phyloP scores from a whole-genome alignment of 2,113 vertebrate genomes.

The Lagenorhynchus albirostris region DNA sequence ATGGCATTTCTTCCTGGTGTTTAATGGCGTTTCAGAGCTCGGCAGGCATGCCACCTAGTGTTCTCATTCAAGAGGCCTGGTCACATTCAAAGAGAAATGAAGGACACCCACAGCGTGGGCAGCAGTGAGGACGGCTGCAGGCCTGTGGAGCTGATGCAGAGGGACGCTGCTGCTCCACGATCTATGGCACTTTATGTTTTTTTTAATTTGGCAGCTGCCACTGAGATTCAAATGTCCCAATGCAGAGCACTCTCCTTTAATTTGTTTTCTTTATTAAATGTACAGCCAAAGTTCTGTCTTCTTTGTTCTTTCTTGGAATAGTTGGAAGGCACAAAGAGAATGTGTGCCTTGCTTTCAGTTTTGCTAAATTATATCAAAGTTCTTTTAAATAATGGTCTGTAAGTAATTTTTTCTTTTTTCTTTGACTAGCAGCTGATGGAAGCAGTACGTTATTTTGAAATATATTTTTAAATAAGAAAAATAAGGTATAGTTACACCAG shows the following conservation, averaged over 20 bases:
- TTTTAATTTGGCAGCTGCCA: constrained; percentile 48
- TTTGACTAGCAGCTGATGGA: background rate
- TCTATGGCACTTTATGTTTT: background rate
- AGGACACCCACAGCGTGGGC: rapidly evolving
- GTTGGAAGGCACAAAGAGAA: background rate
- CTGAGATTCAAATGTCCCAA: constrained; percentile 33
- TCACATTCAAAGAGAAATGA: background rate
- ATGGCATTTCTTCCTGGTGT: background rate
- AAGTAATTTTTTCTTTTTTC: background rate
- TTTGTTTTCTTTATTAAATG: constrained; percentile 56
- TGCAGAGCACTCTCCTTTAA: background rate
- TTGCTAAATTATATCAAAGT: background rate
- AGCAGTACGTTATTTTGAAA: background rate
- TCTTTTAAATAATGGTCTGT: background rate
- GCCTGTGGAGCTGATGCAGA: background rate
- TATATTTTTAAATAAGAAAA: constrained; percentile 13
- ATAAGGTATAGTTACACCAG: background rate
- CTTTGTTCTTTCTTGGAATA: background rate
- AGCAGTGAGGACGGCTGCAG: background rate
- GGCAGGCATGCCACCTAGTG: background rate
- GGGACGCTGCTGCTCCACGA: background rate
- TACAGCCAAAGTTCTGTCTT: background rate
- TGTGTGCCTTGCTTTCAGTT: background rate
- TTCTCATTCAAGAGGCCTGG: background rate
- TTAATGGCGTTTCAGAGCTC: background rate